Evolutionary conservation across 2,888 invertebrate species (phyloP).

Genomic region (Synergus japonicus): DNA sequence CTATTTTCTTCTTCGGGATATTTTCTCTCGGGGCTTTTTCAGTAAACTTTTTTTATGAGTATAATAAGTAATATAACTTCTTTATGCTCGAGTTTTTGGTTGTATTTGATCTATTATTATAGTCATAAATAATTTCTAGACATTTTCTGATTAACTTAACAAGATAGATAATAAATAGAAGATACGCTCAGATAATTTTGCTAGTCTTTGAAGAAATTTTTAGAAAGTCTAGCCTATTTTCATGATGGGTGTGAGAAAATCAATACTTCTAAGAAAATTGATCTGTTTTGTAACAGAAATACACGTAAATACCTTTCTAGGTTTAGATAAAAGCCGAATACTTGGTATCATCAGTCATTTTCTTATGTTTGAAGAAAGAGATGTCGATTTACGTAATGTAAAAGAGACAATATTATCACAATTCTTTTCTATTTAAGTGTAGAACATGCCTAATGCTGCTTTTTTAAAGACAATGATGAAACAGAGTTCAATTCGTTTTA

Average conservation of each 20-base stretch:
- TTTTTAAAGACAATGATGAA: constrained; percentile 7
- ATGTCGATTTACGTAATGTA: constrained; percentile 10
- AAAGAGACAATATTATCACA: constrained; percentile 30
- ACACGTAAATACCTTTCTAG: not conserved
- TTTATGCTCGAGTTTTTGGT: no score
- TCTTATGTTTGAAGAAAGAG: constrained; percentile 26
- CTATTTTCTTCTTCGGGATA: not conserved
- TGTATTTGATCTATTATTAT: no score
- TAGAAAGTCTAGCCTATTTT: constrained; percentile 18
- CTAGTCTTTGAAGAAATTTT: not conserved
- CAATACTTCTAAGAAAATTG: constrained; percentile 22
- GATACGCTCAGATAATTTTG: not conserved
- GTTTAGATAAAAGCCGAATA: constrained; percentile 16
- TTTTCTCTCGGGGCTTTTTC: not conserved
- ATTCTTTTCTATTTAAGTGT: constrained; percentile 3
- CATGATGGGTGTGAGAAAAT: not conserved
- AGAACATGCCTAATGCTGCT: not conserved
- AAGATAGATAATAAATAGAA: no score
- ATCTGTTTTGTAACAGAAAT: not conserved
- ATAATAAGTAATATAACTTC: not conserved
- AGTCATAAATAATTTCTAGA: no score
- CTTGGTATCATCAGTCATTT: constrained; percentile 16
- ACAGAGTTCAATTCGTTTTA: not conserved
- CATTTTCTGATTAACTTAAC: no score
- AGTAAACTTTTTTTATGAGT: not conserved